A percentile compares a stretch with the other conserved stretches of the same genome.
Conservation (phyloP, 2,797 vertebrate species). For the Ptychadena robeensis region DNA sequence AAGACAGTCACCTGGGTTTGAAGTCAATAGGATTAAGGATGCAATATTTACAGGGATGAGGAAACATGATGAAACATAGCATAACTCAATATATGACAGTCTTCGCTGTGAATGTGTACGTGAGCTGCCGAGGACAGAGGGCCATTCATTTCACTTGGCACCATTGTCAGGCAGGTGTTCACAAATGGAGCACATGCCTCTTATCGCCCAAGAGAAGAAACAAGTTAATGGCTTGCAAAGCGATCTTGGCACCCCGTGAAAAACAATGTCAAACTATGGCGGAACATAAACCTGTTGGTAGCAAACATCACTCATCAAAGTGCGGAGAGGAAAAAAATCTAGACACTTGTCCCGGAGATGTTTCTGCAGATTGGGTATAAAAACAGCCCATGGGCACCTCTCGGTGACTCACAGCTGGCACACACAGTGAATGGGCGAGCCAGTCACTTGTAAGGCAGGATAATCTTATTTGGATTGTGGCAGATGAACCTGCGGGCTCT, state of each 20-base stretch:
- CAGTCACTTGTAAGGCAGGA: conserved; percentile 62
- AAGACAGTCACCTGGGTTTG: conserved; percentile 1
- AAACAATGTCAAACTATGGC: conserved; percentile 56
- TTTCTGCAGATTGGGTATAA: conserved; percentile 56
- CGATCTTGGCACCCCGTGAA: conserved; percentile 58
- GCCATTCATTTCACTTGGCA: conserved; percentile 63
- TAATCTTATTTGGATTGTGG: conserved; percentile 61
- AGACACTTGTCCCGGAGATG: neutral
- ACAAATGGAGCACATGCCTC: conserved; percentile 58
- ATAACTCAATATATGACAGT: conserved; percentile 33
- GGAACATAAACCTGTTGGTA: conserved; percentile 55
- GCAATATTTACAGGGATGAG: conserved; percentile 25
- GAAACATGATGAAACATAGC: conserved; percentile 32
- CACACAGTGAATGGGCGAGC: conserved; percentile 58
- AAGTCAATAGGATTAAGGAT: conserved; percentile 34
- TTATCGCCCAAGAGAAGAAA: conserved; percentile 46
- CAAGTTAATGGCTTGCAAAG: conserved; percentile 46
- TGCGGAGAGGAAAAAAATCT: conserved; percentile 24
- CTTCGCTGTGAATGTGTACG: conserved; percentile 47
- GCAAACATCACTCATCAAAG: conserved; percentile 46
- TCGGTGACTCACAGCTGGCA: conserved; percentile 64
- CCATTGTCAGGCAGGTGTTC: conserved; percentile 62
- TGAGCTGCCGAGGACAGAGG: conserved; percentile 48
- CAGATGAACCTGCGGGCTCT: conserved; percentile 62
- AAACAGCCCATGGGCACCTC: conserved; percentile 62